A percentile compares a stretch with the other conserved stretches of the same genome.
Conservation (phyloP, 2,113 vertebrate genomes). For the Ceratotherium simum region DNA sequence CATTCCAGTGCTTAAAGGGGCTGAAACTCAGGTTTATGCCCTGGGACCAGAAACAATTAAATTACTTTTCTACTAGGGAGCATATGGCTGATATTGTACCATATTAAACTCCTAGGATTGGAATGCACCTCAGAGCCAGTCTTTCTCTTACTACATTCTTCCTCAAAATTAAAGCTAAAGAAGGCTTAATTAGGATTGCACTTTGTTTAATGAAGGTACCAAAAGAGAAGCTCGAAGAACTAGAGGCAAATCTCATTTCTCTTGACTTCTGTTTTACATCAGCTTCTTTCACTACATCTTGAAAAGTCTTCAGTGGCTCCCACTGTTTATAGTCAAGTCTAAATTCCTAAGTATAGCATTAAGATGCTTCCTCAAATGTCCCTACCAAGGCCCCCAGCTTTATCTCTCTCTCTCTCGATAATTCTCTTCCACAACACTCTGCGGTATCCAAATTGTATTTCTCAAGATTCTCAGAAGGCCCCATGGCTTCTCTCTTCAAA, state of each 20-base stretch:
- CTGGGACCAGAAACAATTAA: background rate
- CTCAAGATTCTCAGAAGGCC: background rate
- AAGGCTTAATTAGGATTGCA: background rate
- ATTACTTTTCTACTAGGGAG: background rate
- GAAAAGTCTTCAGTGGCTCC: background rate
- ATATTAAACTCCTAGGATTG: background rate
- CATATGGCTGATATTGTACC: background rate
- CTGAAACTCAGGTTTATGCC: background rate
- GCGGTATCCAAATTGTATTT: background rate
- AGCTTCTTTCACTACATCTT: background rate
- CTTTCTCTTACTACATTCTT: background rate
- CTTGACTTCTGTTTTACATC: background rate
- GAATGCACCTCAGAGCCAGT: background rate
- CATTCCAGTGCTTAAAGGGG: background rate
- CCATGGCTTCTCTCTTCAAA: background rate
- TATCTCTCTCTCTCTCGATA: background rate
- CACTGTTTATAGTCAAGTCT: background rate
- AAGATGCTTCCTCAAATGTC: background rate
- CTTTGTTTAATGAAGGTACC: background rate
- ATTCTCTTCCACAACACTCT: background rate
- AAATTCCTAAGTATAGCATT: background rate
- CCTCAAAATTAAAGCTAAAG: slow-evolving; percentile 4
- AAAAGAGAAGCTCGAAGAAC: background rate
- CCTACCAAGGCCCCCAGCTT: background rate
- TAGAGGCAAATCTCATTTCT: background rate